These are phyloP conservation scores for Nymphalis c-album DNA, from an alignment of 2,888 invertebrate genomes.

Conservation along the genomic window DNA sequence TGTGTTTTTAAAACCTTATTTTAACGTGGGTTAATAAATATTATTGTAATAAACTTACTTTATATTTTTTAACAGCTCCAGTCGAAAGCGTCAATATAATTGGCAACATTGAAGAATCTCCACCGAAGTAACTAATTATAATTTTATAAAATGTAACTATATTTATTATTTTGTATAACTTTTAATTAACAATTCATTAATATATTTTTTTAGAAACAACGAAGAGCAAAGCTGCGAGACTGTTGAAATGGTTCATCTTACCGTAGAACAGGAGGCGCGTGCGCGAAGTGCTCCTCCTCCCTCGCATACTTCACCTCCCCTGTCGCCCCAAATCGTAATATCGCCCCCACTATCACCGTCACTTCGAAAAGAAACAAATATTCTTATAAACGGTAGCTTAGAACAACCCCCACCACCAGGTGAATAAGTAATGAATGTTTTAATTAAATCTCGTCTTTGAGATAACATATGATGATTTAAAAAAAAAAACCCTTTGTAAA, in stretches of 20 bases:
- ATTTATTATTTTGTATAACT: background rate
- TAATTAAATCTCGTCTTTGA: slow-evolving; percentile 42
- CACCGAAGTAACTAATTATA: slow-evolving; percentile 50
- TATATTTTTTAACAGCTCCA: slow-evolving; percentile 53
- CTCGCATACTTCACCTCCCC: slow-evolving; percentile 44
- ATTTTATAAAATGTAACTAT: background rate
- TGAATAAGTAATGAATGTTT: slow-evolving; percentile 45
- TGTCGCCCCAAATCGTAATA: slow-evolving; percentile 46
- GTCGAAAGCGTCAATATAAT: slow-evolving; percentile 60
- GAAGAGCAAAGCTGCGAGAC: slow-evolving; percentile 54
- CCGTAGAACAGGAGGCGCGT: slow-evolving; percentile 55
- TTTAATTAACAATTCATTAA: background rate
- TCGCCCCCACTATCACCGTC: slow-evolving; percentile 46
- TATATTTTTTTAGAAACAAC: slow-evolving; percentile 34
- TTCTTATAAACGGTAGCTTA: slow-evolving; percentile 48
- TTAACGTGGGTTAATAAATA: background rate
- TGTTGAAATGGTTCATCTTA: slow-evolving; percentile 57
- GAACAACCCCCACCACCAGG: slow-evolving; percentile 40
- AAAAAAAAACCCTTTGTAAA: slow-evolving; percentile 55
- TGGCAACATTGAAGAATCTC: slow-evolving; percentile 52
- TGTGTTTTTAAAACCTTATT: background rate
- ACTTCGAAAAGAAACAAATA: slow-evolving; percentile 54
- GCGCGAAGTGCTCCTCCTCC: slow-evolving; percentile 60
- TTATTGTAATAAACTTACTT: background rate
- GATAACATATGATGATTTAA: slow-evolving; percentile 42